Evolutionary conservation across 2,113 vertebrate genomes (phyloP), one percentile per base, ranked within the genome.

Genomic region (Ifrita kowaldi): DNA sequence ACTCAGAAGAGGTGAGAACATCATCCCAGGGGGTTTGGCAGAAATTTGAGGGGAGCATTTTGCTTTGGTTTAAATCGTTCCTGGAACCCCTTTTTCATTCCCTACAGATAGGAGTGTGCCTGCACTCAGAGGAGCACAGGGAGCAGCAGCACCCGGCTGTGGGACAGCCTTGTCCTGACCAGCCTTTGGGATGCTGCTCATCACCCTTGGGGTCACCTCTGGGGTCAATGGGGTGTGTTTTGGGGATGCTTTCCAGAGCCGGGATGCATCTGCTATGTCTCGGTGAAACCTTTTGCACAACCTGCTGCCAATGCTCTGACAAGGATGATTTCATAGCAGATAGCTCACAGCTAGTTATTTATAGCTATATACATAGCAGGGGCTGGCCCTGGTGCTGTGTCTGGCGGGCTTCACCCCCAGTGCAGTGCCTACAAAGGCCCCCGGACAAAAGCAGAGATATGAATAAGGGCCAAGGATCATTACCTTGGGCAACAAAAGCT

Each of bases 401-500:
- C 92, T 94, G 88, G 35, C 0, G 9, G 92, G 68, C 59, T 68
- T 84, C 86, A 44, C 55, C 71, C 70, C 35, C 3, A 6, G 35
- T 10, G 5, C 73, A 21, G 33, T 10, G 60, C 84, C 64, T 53
- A 96, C 88, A 95, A 96, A 92, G 49, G 76, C 65, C 18, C 50
- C 30, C 0, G 16, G 53, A 96, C 92, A 97, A 97, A 96, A 89
- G 95, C 85, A 71, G 53, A 84, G 95, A 90, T 96, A 90, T 95
- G 95, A 96, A 96, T 96, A 86, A 96, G 76, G 96, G 96, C 96
- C 90, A 96, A 90, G 95, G 96, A 96, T 96, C 95, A 92, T 96
- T 96, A 97, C 95, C 92, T 96, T 94, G 88, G 95, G 94, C 86
- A 93, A 96, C 93, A 96, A 96, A 96, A 95, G 96, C 96, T 17